phyloP scores from a whole-genome alignment of 1,140 invertebrate species.

The Carcinoscorpius rotundicauda region DNA sequence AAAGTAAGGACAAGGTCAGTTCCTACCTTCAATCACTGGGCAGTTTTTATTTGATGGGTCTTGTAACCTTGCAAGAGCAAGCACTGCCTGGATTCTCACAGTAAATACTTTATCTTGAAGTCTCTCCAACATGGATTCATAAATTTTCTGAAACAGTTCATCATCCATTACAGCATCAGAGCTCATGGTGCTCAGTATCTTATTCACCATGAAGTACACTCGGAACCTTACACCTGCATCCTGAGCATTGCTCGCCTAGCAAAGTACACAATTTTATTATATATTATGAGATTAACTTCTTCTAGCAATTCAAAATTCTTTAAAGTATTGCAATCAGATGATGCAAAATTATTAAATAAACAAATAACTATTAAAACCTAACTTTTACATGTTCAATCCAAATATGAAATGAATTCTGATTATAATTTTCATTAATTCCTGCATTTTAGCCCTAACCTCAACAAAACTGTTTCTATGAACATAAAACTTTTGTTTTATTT shows the following conservation, averaged over 20 bases:
- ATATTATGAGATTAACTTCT: too few relatives aligned
- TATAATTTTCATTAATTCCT: too few relatives aligned
- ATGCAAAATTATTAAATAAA: too few relatives aligned
- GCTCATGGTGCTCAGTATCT: slow-evolving; percentile 55
- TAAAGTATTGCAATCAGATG: too few relatives aligned
- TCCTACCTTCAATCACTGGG: slow-evolving; percentile 50
- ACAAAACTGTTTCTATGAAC: too few relatives aligned
- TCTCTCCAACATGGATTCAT: slow-evolving; percentile 51
- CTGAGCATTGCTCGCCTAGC: slow-evolving; percentile 44
- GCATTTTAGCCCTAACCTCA: too few relatives aligned
- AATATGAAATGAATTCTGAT: too few relatives aligned
- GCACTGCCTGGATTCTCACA: slow-evolving; percentile 61
- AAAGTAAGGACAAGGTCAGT: too few relatives aligned
- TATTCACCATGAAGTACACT: slow-evolving; percentile 58
- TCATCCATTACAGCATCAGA: slow-evolving; percentile 64
- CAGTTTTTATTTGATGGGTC: slow-evolving; percentile 60
- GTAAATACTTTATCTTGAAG: slow-evolving; percentile 54
- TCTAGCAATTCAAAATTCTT: too few relatives aligned
- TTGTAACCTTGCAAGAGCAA: slow-evolving; percentile 64
- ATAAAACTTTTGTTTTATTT: too few relatives aligned
- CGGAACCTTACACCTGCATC: slow-evolving; percentile 51
- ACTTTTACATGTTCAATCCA: too few relatives aligned
- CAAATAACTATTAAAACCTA: too few relatives aligned
- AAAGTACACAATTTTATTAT: not conserved
- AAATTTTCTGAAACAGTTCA: slow-evolving; percentile 55